phyloP scores from a whole-genome alignment of 2,888 invertebrate genomes.

The Apotomis betuletana region DNA sequence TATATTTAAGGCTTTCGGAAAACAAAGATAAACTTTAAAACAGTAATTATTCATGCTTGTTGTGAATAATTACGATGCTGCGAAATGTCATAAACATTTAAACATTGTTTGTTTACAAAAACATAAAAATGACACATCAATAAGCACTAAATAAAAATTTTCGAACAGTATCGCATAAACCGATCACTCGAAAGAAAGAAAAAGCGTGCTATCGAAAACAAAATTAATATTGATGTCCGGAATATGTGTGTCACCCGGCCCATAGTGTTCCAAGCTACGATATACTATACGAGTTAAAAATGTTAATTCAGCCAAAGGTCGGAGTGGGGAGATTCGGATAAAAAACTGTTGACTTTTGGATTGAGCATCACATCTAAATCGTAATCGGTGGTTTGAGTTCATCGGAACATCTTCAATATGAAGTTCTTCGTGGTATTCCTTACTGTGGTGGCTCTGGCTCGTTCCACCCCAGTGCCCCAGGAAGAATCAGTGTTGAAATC shows the following conservation, averaged over 20 bases:
- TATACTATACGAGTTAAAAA: slow-evolving; percentile 69
- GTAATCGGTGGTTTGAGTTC: slow-evolving; percentile 64
- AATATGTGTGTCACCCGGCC: slow-evolving; percentile 71
- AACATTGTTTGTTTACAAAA: not conserved
- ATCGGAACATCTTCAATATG: slow-evolving; percentile 60
- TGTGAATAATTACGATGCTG: not conserved
- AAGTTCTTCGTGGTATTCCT: slow-evolving; percentile 68
- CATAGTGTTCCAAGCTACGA: slow-evolving; percentile 63
- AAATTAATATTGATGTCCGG: slow-evolving; percentile 75
- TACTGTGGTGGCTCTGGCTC: slow-evolving; percentile 63
- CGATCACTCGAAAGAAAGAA: slow-evolving; percentile 61
- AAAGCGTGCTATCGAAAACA: slow-evolving; percentile 60
- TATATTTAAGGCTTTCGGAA: no score
- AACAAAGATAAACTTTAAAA: not conserved
- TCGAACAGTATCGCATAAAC: slow-evolving; percentile 57
- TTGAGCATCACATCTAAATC: slow-evolving; percentile 71
- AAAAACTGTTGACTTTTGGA: slow-evolving; percentile 76
- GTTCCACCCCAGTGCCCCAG: slow-evolving; percentile 63
- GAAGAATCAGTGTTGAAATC: slow-evolving; percentile 68
- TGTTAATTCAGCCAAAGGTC: slow-evolving; percentile 66
- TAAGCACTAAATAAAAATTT: slow-evolving; percentile 8
- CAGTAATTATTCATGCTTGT: not conserved
- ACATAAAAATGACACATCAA: not conserved
- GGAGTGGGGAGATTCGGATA: slow-evolving; percentile 76
- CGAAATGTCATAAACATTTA: not conserved